phyloP scores from a whole-genome alignment of 2,797 vertebrate genomes.

The Danio albolineatus region DNA sequence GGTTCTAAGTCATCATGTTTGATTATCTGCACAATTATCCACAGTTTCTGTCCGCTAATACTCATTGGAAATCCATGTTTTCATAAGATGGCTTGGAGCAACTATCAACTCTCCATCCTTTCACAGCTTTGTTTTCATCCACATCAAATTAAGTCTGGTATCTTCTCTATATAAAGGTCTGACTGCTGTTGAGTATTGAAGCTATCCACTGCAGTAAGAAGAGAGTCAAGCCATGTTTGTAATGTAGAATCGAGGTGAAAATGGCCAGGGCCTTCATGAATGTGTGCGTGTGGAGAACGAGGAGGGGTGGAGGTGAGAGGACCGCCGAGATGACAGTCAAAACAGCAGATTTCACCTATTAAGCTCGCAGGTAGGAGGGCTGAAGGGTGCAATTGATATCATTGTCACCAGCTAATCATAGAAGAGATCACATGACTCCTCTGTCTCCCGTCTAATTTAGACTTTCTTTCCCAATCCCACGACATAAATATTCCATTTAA shows the following conservation, averaged over 20 bases:
- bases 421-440: slow-evolving; percentile 50
- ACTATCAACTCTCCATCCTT: slow-evolving; percentile 15
- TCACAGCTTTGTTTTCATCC: neutral
- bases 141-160: neutral
- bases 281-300: slow-evolving; percentile 32
- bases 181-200: neutral
- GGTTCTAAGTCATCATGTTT: too few species aligned
- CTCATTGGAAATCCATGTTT: neutral
- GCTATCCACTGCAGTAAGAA: neutral
- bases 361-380: slow-evolving; percentile 76
- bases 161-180: neutral
- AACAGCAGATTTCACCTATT: slow-evolving; percentile 79
- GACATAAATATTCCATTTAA: slow-evolving; percentile 54
- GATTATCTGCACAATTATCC: neutral
- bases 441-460: slow-evolving; percentile 48
- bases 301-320: slow-evolving; percentile 66
- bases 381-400: slow-evolving; percentile 78
- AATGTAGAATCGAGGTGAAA: slow-evolving; percentile 2
- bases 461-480: slow-evolving; percentile 52
- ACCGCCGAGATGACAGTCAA: slow-evolving; percentile 61
- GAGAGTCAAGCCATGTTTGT: slow-evolving; percentile 30
- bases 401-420: slow-evolving; percentile 68
- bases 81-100: slow-evolving; percentile 18
- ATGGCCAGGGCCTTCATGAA: slow-evolving; percentile 60
- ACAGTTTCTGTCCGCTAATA: neutral